phyloP scores from a whole-genome alignment of 2,888 invertebrate species.

The Buathra laborator region DNA sequence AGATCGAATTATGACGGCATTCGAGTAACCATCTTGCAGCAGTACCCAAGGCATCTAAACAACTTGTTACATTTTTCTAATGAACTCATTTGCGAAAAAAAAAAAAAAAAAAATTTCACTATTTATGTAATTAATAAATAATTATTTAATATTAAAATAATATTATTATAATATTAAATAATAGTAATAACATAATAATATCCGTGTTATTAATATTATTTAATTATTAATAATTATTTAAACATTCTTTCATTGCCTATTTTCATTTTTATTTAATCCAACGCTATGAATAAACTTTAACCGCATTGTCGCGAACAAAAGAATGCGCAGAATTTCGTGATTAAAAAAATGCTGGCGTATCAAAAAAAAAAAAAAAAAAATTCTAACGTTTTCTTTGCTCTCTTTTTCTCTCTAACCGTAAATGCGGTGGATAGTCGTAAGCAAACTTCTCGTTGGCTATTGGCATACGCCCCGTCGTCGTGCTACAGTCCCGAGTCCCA shows the following conservation, averaged over 20 bases:
- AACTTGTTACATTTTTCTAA: not conserved
- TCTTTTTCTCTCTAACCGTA: not conserved
- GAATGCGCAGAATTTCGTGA: not conserved
- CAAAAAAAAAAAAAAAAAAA: not conserved
- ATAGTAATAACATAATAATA: no score
- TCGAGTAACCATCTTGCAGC: not conserved
- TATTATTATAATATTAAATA: no score
- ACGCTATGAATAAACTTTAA: not conserved
- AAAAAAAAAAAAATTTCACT: not conserved
- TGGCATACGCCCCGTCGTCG: slow-evolving; percentile 17
- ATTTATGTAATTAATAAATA: not conserved
- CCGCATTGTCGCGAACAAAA: not conserved
- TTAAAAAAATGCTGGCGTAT: not conserved
- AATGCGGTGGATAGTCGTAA: slow-evolving; percentile 24
- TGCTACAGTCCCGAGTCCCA: slow-evolving; percentile 1
- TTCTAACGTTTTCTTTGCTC: not conserved
- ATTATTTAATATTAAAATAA: not conserved
- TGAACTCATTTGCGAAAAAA: not conserved
- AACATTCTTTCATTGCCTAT: not conserved
- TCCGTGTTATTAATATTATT: not conserved
- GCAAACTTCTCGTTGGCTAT: slow-evolving; percentile 36
- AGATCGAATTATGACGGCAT: not conserved
- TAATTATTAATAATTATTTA: not conserved
- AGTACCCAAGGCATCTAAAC: not conserved
- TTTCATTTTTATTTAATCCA: not conserved